Base-by-base conservation (phyloP, 1,140 invertebrate species). In the Drosophila repletoides region DNA sequence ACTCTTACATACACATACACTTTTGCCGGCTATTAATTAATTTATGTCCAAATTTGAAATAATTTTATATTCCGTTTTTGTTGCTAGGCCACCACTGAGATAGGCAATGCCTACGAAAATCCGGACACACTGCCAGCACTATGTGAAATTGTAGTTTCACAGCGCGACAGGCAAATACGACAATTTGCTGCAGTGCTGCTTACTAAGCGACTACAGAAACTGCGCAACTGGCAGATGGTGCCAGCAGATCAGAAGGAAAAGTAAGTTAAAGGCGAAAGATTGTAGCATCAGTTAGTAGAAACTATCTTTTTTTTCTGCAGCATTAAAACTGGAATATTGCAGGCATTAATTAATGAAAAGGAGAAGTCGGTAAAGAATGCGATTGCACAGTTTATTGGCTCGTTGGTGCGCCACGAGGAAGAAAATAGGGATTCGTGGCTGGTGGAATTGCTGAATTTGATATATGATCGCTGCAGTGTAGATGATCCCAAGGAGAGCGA, bases 321-420 rank as follows among this genome's bases (percentile, higher is more conserved):
- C 24, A 92, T 94, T 19, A 94, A 93, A 87, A 75, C 91, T 58
- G 91, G 91, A 1, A 91, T 93, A 79, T 72, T 93, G 2, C 91
- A 92, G 79, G 92, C 92, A 12, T 77, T 95, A 10, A 76, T 94
- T 1, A 88, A 91, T 22, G 94, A 95, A 84, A 91, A 91, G 53
- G 93, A 94, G 56, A 93, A 93, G 72, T 88, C 83, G 29, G 94
- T 95, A 0, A 93, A 93, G 71, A 94, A 93, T 86, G 86, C 92
- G 2, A 93, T 95, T 56, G 93, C 93, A 6, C 93, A 94, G 75
- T 90, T 95, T 43, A 91, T 94, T 68, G 95, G 94, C 12, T 91
- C 92, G 1, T 91, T 96, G 46, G 92, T 94, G 12, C 95, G 94
- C 64, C 94, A 95, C 90, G 95, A 96, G 90, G 90, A 66, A 19